These are phyloP conservation scores for Agrilus biguttatus DNA, from an alignment of 2,888 invertebrate species.

Conservation along the genomic window DNA sequence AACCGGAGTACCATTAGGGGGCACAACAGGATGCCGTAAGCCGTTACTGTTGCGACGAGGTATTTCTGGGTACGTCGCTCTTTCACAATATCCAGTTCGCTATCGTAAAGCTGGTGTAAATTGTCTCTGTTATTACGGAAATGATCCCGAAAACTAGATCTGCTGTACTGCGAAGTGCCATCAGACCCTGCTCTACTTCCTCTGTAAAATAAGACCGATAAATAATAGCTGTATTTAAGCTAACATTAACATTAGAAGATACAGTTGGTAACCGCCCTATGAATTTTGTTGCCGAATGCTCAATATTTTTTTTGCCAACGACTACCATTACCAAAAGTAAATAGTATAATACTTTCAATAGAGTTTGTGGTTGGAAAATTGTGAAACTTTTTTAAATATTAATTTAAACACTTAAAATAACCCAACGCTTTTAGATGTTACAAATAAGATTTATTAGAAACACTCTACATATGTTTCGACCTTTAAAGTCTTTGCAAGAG, in stretches of 20 bases:
- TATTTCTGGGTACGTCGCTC: conserved; percentile 55
- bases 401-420: too few species aligned
- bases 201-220: conserved; percentile 10
- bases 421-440: too few species aligned
- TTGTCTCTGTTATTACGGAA: conserved; percentile 17
- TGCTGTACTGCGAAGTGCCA: conserved; percentile 22
- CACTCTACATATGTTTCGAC: too few species aligned
- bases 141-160: conserved; percentile 17
- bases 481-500: too few species aligned
- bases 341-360: too few species aligned
- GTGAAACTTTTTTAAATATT: too few species aligned
- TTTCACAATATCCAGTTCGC: conserved; percentile 40
- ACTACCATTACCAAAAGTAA: too few species aligned
- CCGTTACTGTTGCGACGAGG: conserved; percentile 48
- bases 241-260: background rate
- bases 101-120: conserved; percentile 37
- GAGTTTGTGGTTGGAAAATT: too few species aligned
- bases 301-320: too few species aligned
- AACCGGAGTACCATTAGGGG: conserved; percentile 47
- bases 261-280: background rate
- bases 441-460: too few species aligned
- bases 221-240: background rate
- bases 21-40: conserved; percentile 50
- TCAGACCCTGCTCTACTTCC: conserved; percentile 21
- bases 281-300: too few species aligned